phyloP scores from a whole-genome alignment of 2,113 vertebrate genomes.

The Odocoileus hemionus region DNA sequence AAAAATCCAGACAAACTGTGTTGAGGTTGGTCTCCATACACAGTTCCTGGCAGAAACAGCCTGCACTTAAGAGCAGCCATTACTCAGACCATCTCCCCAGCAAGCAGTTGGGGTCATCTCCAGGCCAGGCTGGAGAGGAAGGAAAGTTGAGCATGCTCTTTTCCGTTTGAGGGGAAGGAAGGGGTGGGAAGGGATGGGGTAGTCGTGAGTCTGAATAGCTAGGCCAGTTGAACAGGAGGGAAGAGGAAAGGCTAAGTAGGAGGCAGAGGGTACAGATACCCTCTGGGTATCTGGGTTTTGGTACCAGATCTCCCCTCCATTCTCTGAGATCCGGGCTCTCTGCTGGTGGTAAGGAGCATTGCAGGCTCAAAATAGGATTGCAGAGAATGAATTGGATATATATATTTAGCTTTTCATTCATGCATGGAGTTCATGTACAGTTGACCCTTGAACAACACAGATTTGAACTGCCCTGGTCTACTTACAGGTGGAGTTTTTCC shows the following conservation, averaged over 20 bases:
- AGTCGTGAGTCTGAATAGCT: neutral
- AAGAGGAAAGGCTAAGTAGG: neutral
- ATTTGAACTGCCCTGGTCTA: neutral
- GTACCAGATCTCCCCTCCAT: neutral
- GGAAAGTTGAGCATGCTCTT: neutral
- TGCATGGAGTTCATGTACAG: neutral
- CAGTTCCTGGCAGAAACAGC: neutral
- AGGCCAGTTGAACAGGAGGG: neutral
- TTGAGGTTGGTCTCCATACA: neutral
- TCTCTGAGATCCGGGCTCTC: neutral
- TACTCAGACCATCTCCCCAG: conserved; percentile 6
- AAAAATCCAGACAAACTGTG: neutral
- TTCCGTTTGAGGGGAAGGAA: neutral
- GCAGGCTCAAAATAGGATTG: neutral
- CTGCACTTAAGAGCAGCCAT: neutral
- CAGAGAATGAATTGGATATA: neutral
- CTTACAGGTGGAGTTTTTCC: neutral
- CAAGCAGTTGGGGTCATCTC: conserved; percentile 16
- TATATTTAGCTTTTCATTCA: neutral
- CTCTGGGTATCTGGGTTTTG: neutral
- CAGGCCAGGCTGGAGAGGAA: neutral
- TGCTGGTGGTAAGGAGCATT: neutral
- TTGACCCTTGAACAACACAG: neutral
- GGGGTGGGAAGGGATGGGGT: neutral
- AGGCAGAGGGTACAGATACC: neutral